Conservation (phyloP, 1,140 invertebrate genomes). For the Drosophila paulistorum region DNA sequence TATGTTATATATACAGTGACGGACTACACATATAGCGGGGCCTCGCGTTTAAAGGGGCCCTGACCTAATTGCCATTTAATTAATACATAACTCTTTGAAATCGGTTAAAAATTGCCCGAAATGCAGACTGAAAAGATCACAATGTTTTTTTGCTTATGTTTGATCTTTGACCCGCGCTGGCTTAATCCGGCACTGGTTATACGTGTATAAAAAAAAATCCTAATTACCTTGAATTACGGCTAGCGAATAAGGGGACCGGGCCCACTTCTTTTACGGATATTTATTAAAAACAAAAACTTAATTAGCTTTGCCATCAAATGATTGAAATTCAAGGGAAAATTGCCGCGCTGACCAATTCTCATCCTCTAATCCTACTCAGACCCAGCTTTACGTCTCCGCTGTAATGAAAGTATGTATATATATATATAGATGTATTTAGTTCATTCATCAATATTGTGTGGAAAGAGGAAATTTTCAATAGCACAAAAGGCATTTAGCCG, state of each 20-base stretch:
- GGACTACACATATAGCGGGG: too few relatives aligned
- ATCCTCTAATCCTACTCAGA: neutral
- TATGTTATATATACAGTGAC: neutral
- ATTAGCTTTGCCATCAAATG: conserved; percentile 46
- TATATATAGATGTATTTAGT: neutral
- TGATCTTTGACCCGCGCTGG: too few relatives aligned
- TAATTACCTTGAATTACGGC: neutral
- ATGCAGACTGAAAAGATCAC: too few relatives aligned
- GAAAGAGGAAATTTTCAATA: conserved; percentile 60
- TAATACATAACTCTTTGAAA: too few relatives aligned
- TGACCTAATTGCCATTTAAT: too few relatives aligned
- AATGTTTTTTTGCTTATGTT: too few relatives aligned
- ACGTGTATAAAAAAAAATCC: neutral
- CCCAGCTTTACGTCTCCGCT: too few relatives aligned
- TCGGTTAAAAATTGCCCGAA: too few relatives aligned
- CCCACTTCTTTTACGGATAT: neutral
- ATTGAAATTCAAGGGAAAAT: conserved; percentile 50
- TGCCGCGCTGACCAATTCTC: conserved; percentile 46
- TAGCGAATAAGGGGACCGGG: neutral
- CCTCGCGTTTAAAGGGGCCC: too few relatives aligned
- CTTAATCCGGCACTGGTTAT: too few relatives aligned
- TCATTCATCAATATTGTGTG: conserved; percentile 46
- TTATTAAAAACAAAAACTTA: conserved; percentile 38
- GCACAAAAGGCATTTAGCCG: conserved; percentile 76
- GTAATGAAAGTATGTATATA: neutral